Evolutionary conservation across 1,140 invertebrate species (phyloP).

Genomic region (Amphibalanus amphitrite): DNA sequence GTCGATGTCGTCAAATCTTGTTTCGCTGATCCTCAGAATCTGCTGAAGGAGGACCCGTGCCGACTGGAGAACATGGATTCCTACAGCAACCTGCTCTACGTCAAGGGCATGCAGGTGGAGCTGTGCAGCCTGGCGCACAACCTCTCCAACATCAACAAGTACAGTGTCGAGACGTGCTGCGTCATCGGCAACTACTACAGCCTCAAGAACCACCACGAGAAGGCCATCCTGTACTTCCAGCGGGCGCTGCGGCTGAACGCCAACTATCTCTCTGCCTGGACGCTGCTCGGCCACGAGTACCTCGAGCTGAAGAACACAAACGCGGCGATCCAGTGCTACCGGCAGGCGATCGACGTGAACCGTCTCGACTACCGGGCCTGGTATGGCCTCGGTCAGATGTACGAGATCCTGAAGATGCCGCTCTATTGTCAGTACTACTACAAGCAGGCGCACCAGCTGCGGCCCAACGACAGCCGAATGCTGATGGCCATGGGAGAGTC

Average conservation of each 20-base stretch:
- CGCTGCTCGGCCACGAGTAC: constrained; percentile 95
- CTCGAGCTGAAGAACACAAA: constrained; percentile 98
- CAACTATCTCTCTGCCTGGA: constrained; percentile 86
- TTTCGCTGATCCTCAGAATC: too few species aligned
- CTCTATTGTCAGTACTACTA: constrained; percentile 95
- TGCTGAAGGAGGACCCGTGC: constrained; percentile 74
- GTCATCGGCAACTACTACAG: constrained; percentile 99
- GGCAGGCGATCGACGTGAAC: constrained; percentile 93
- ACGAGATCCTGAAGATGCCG: constrained; percentile 94
- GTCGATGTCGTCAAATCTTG: too few species aligned
- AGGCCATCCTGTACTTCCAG: constrained; percentile 91
- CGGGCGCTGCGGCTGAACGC: constrained; percentile 87
- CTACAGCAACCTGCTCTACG: constrained; percentile 90
- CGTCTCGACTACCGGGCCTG: constrained; percentile 86
- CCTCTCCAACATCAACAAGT: constrained; percentile 88
- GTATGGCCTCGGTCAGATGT: constrained; percentile 95
- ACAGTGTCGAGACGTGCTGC: constrained; percentile 92
- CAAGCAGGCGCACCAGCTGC: constrained; percentile 79
- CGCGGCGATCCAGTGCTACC: constrained; percentile 90
- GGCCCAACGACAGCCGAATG: constrained; percentile 93
- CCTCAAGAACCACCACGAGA: constrained; percentile 85
- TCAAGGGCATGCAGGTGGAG: constrained; percentile 82
- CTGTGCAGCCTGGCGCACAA: constrained; percentile 83
- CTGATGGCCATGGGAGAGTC: constrained; percentile 88
- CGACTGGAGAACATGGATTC: constrained; percentile 88